Conservation (phyloP, 2,888 invertebrate species). For the Machimus rusticus region DNA sequence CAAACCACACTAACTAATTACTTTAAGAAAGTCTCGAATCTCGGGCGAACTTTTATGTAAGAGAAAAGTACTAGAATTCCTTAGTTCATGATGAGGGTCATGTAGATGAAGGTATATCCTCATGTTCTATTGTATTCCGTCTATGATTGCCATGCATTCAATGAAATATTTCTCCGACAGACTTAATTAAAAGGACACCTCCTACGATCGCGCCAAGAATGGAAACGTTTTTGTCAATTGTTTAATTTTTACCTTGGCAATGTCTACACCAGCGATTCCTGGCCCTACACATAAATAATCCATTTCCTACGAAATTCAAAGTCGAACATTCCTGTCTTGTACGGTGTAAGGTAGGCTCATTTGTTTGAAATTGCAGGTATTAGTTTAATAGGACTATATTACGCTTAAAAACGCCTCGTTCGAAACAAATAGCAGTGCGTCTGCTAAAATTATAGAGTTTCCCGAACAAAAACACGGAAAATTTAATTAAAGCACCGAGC, state of each 20-base stretch:
- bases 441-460: not conserved
- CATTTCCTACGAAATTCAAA: not conserved
- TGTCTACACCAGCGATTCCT: too few relatives aligned
- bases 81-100: not conserved
- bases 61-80: not conserved
- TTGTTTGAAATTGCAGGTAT: not conserved
- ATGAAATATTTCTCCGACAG: not conserved
- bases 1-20: not conserved
- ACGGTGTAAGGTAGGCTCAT: not conserved
- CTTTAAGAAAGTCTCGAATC: not conserved
- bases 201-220: not conserved
- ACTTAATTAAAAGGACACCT: not conserved
- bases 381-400: not conserved
- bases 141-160: too few relatives aligned
- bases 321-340: not conserved
- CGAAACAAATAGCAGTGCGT: not conserved
- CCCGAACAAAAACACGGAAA: not conserved
- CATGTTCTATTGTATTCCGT: too few relatives aligned
- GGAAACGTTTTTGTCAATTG: not conserved
- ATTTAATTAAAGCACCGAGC: not conserved
- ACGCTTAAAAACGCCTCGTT: not conserved
- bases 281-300: not conserved
- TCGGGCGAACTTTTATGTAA: not conserved
- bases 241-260: not conserved
- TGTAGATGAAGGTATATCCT: not conserved